Evolutionary conservation across 2,797 vertebrate genomes (phyloP).

Genomic region (Salmo trutta): DNA sequence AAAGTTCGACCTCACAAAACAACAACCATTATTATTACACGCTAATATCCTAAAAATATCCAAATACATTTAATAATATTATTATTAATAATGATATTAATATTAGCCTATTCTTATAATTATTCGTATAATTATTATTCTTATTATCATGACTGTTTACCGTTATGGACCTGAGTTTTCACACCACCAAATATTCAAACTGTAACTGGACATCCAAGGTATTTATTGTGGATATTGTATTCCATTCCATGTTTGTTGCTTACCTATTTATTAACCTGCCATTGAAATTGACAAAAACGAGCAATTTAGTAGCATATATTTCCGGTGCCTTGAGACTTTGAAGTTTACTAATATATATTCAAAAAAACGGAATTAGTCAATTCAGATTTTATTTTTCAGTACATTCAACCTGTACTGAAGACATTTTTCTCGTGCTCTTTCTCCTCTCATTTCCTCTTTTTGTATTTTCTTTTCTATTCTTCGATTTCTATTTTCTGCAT

Average conservation of each 20-base stretch:
- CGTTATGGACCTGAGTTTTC: too few species aligned
- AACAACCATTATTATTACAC: background rate
- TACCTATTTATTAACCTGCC: background rate
- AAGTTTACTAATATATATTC: background rate
- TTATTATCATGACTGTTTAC: background rate
- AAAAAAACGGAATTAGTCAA: background rate
- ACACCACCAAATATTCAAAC: background rate
- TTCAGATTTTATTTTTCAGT: background rate
- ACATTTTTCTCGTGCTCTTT: background rate
- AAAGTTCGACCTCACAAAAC: background rate
- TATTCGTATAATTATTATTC: slow-evolving; percentile 3
- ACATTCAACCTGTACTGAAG: background rate
- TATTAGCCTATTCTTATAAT: slow-evolving; percentile 15
- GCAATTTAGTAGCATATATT: background rate
- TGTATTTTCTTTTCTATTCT: background rate
- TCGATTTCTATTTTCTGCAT: background rate
- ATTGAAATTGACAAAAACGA: background rate
- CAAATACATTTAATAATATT: background rate
- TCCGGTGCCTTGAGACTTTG: background rate
- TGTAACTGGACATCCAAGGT: background rate
- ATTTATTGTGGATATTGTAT: background rate
- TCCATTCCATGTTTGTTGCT: background rate
- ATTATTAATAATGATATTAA: background rate
- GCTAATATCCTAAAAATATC: background rate
- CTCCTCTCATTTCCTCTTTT: background rate